Base-by-base conservation (phyloP, 2,888 invertebrate genomes). In the Blastobasis lacticolella region DNA sequence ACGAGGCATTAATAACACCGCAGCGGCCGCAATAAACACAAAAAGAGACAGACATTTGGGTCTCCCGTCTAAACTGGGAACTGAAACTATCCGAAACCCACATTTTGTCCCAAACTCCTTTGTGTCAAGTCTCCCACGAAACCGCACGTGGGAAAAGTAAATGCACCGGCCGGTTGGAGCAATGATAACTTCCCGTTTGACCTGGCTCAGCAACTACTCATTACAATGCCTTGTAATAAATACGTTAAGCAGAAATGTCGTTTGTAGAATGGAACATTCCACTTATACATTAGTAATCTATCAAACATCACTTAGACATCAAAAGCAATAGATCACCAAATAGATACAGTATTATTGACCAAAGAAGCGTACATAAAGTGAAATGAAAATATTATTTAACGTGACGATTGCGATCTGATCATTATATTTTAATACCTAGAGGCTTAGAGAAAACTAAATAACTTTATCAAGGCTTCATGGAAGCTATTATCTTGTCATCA, bases 1-100 rank as follows among this genome's bases (percentile, higher is more conserved):
- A 49, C 47, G 58, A 46, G 56, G 48, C 49, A 56, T 49, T 62
- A 65, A 68, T 63, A 62, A 55, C 57, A 63, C 67, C 61, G 56
- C 55, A 23, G 23, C 23, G 23, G 23, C 23, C 23, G 52, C 46
- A 47, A 54, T 58, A 48, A 46, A 46, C 52, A 23, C 23, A 23
- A 53, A 55, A 59, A 54, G 52, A 58, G 64, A 50, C 37, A 49
- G 49, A 45, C 38, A 49, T 45, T 9, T 49, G 36, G 9, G 48
- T 36, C 38, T 10, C 10, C 5, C 9, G 38, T 37, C n/a, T 40
- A 10, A 49, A 51, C 43, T 42, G 46, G 48, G 47, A 49, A 40
- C 45, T 50, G 46, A 50, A 49, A 50, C 10, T 37, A 50, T 10
- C 49, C 47, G 46, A 53, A 49, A 47, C 47, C 44, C 44, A 47